These are phyloP conservation scores for Galerucella nymphaeae DNA, from an alignment of 2,888 invertebrate genomes.

Conservation along the genomic window DNA sequence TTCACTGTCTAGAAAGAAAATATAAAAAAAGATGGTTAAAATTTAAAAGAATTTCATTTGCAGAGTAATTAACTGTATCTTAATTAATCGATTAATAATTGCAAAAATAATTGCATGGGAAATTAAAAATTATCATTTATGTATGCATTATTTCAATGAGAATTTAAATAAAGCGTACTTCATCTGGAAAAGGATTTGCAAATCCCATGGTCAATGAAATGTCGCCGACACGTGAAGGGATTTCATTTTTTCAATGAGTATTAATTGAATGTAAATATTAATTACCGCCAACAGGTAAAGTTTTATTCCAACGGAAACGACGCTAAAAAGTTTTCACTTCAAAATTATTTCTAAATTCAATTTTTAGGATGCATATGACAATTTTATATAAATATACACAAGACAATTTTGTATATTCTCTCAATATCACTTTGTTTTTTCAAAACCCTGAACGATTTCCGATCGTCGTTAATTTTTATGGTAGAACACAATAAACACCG, in stretches of 20 bases:
- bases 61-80: neutral
- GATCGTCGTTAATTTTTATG: neutral
- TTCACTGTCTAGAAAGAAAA: too few species aligned
- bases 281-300: neutral
- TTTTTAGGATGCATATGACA: too few species aligned
- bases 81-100: neutral
- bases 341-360: too few species aligned
- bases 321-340: neutral
- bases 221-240: slow-evolving; percentile 7
- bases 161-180: neutral
- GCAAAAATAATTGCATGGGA: neutral
- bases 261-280: neutral
- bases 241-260: neutral
- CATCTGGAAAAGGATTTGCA: neutral
- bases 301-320: too few species aligned
- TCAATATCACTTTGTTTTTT: neutral
- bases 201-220: slow-evolving; percentile 10
- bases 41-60: neutral
- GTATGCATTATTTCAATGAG: neutral
- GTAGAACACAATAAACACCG: neutral
- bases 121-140: neutral
- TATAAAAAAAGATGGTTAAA: too few species aligned
- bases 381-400: too few species aligned
- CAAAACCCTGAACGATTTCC: neutral
- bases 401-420: neutral